A percentile compares a stretch with the other conserved stretches of the same genome.
Evolutionary conservation across 2,888 invertebrate species (phyloP).

Genomic region (Bibio marci): DNA sequence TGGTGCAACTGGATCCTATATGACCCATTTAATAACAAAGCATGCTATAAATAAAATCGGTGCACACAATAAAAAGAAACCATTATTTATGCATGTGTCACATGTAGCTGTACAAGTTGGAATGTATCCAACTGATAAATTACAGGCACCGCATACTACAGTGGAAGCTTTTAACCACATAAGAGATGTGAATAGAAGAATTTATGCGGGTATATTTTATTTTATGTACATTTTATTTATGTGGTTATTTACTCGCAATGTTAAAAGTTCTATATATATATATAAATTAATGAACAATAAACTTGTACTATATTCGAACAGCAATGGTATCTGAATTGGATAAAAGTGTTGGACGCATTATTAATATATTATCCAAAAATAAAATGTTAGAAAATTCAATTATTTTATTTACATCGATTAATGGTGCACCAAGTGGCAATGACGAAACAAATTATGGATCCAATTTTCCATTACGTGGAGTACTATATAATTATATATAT

Average conservation of each 20-base stretch:
- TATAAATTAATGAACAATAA: too few relatives aligned
- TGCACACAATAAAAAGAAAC: slow-evolving; percentile 36
- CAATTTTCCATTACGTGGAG: slow-evolving; percentile 66
- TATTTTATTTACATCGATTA: slow-evolving; percentile 74
- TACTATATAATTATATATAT: slow-evolving; percentile 29
- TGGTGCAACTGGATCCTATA: slow-evolving; percentile 37
- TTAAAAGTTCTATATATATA: too few relatives aligned
- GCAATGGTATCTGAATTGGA: slow-evolving; percentile 77
- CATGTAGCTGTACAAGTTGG: slow-evolving; percentile 68
- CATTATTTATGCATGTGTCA: slow-evolving; percentile 62
- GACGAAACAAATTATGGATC: slow-evolving; percentile 52
- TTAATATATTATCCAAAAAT: slow-evolving; percentile 44
- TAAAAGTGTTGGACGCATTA: slow-evolving; percentile 62
- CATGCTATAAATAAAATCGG: slow-evolving; percentile 45
- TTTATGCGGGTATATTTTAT: slow-evolving; percentile 64
- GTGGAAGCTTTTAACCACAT: slow-evolving; percentile 51
- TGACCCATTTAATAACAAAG: slow-evolving; percentile 50
- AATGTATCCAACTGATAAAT: slow-evolving; percentile 43
- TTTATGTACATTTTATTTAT: too few relatives aligned
- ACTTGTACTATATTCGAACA: too few relatives aligned
- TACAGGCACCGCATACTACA: slow-evolving; percentile 57
- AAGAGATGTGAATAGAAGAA: slow-evolving; percentile 41
- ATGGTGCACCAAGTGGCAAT: slow-evolving; percentile 66
- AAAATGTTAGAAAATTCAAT: slow-evolving; percentile 65
- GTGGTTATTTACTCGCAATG: too few relatives aligned